phyloP scores from a whole-genome alignment of 2,113 vertebrate species.

The Dissostichus mawsoni region DNA sequence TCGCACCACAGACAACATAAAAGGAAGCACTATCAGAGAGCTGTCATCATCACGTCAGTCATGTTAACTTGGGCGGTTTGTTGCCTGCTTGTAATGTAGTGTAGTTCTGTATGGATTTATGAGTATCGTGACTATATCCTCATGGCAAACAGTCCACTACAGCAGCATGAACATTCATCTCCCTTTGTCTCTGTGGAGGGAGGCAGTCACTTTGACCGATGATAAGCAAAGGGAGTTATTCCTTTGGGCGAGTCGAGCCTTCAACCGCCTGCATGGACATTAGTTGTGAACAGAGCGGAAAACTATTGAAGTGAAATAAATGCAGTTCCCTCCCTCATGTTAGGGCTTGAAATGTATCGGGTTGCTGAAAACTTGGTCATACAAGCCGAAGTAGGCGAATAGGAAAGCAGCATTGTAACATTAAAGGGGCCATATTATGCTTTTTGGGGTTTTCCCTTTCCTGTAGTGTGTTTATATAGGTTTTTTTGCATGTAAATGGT shows the following conservation, averaged over 20 bases:
- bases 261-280: constrained; percentile 17
- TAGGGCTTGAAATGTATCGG: constrained; percentile 39
- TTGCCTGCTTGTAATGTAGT: neutral
- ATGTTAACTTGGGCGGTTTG: constrained; percentile 16
- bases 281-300: constrained; percentile 20
- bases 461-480: too few relatives aligned
- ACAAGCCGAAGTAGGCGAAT: neutral
- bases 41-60: constrained; percentile 44
- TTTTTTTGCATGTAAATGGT: too few relatives aligned
- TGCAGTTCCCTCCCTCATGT: neutral
- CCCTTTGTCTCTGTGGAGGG: constrained; percentile 16
- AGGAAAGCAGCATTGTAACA: constrained; percentile 20
- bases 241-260: constrained; percentile 32
- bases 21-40: constrained; percentile 27
- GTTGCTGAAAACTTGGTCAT: constrained; percentile 37
- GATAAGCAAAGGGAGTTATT: constrained; percentile 28
- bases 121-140: constrained; percentile 15
- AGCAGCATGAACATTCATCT: constrained; percentile 7
- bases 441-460: too few relatives aligned
- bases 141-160: constrained; percentile 14
- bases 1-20: constrained; percentile 27
- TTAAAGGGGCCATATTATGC: neutral
- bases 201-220: constrained; percentile 44
- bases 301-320: constrained; percentile 43
- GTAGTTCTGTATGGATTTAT: neutral